These are phyloP conservation scores for Notothenia rossii DNA, from an alignment of 2,113 vertebrate genomes.

Conservation along the genomic window DNA sequence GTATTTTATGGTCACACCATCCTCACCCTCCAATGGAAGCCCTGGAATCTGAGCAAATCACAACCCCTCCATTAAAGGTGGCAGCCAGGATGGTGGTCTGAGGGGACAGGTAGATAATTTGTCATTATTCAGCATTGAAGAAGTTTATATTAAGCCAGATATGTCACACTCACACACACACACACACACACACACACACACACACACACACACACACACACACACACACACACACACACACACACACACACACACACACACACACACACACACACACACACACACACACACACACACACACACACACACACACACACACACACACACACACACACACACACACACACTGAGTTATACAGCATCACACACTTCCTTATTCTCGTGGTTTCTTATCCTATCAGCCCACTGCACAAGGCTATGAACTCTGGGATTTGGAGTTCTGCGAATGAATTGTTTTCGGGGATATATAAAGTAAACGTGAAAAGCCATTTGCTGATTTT, in stretches of 20 bases:
- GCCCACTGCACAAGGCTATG: neutral
- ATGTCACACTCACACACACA: neutral
- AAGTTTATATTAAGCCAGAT: neutral
- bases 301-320: no score
- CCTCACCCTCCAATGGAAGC: constrained; percentile 90
- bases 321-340: no score
- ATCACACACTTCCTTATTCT: neutral
- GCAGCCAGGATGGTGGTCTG: constrained; percentile 93
- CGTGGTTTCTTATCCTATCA: neutral
- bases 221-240: no score
- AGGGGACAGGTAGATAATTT: neutral
- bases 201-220: no score
- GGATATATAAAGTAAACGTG: neutral
- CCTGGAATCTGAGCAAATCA: constrained; percentile 90
- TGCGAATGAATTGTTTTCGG: rapidly evolving
- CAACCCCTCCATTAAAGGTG: constrained; percentile 88
- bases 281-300: no score
- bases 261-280: no score
- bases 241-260: neutral
- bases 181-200: no score
- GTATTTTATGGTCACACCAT: neutral
- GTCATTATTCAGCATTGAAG: neutral
- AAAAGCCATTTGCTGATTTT: neutral
- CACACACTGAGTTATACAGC: neutral
- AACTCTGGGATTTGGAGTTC: constrained; percentile 66